phyloP scores from a whole-genome alignment of 2,888 invertebrate species.

The Calameuta pallipes region DNA sequence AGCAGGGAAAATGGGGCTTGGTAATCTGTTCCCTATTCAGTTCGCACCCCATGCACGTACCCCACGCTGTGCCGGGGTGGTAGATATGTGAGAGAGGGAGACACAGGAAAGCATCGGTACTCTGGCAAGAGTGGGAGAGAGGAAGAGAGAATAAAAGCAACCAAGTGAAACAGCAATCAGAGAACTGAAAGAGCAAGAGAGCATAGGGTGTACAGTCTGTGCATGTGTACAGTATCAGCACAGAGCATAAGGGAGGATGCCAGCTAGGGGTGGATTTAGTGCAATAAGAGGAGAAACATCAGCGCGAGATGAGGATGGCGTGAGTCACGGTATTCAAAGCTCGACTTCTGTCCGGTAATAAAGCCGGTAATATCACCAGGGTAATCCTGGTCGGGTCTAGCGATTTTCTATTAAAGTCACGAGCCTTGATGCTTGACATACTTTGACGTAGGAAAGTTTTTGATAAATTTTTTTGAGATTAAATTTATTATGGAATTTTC shows the following conservation, averaged over 20 bases:
- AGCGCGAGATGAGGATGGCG: conserved; percentile 41
- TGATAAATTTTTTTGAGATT: neutral
- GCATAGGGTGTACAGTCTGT: neutral
- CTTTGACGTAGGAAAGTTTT: neutral
- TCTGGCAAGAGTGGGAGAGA: neutral
- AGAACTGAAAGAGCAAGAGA: conserved; percentile 7
- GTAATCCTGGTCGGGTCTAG: conserved; percentile 39
- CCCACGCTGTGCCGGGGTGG: neutral
- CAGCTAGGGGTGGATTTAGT: conserved; percentile 18
- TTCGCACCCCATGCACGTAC: conserved; percentile 25
- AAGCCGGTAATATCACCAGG: conserved; percentile 48
- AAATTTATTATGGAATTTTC: neutral
- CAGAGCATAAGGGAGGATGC: neutral
- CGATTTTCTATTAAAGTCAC: conserved; percentile 35
- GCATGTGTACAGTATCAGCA: neutral
- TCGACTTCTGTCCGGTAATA: conserved; percentile 32
- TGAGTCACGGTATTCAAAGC: conserved; percentile 42
- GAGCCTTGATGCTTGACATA: neutral
- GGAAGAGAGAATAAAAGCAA: conserved; percentile 8
- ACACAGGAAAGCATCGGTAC: neutral
- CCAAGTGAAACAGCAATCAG: conserved; percentile 23
- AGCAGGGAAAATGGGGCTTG: conserved; percentile 16
- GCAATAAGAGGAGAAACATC: conserved; percentile 46
- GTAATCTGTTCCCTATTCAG: conserved; percentile 41
- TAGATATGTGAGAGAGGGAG: conserved; percentile 18